phyloP scores from a whole-genome alignment of 2,888 invertebrate species.

The Aphidius colemani region DNA sequence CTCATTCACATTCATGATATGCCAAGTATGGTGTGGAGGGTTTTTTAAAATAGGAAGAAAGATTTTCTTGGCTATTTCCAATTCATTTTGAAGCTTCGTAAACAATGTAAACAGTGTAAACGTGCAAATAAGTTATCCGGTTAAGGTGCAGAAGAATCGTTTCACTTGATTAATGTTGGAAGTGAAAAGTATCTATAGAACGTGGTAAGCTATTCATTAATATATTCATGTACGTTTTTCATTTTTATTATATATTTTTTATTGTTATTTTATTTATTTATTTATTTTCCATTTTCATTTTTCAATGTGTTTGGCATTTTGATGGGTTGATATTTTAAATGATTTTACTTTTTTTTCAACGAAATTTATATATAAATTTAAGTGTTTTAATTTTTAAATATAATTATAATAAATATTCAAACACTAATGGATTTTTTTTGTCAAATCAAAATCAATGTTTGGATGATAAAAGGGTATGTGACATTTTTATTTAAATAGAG shows the following conservation, averaged over 20 bases:
- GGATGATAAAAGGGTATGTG: too few species aligned
- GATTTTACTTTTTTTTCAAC: too few species aligned
- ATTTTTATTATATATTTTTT: background rate
- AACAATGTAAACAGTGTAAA: constrained; percentile 48
- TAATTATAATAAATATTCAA: too few species aligned
- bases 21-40: constrained; percentile 31
- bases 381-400: too few species aligned
- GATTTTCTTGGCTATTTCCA: constrained; percentile 36
- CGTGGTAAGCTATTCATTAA: constrained; percentile 32
- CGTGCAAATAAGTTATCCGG: constrained; percentile 45
- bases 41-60: constrained; percentile 30
- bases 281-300: constrained; percentile 10
- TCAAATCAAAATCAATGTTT: too few species aligned
- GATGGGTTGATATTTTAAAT: too few species aligned
- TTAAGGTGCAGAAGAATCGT: constrained; percentile 25
- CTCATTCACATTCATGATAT: constrained; percentile 39
- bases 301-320: constrained; percentile 25
- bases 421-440: too few species aligned
- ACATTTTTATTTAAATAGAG: background rate
- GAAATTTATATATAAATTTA: too few species aligned
- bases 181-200: constrained; percentile 42
- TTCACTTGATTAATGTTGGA: constrained; percentile 15
- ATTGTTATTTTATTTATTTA: constrained; percentile 21
- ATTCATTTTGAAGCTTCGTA: constrained; percentile 40
- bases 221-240: constrained; percentile 13